phyloP scores from a whole-genome alignment of 1,140 invertebrate species.

The Leptinotarsa undecemlineata region DNA sequence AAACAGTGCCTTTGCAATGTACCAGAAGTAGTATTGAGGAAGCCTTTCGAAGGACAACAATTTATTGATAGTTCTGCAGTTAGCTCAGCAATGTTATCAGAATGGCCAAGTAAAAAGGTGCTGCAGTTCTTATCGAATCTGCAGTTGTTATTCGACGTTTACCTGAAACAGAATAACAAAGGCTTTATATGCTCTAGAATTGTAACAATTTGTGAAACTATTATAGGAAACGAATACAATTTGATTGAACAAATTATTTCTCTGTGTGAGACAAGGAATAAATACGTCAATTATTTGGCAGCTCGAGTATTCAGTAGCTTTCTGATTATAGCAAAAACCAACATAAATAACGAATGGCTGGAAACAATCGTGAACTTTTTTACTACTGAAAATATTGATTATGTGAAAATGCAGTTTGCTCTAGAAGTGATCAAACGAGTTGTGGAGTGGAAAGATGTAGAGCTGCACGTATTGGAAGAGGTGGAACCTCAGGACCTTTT shows the following conservation, averaged over 20 bases:
- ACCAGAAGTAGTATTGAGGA: slow-evolving; percentile 67
- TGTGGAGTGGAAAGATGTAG: slow-evolving; percentile 84
- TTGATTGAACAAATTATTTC: slow-evolving; percentile 83
- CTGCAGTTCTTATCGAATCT: slow-evolving; percentile 80
- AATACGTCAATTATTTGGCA: slow-evolving; percentile 79
- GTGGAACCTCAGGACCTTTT: slow-evolving; percentile 56
- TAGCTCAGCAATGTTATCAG: slow-evolving; percentile 62
- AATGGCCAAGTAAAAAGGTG: slow-evolving; percentile 73
- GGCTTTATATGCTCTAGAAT: slow-evolving; percentile 79
- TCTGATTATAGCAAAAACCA: slow-evolving; percentile 80
- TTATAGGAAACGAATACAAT: slow-evolving; percentile 78
- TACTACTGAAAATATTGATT: slow-evolving; percentile 67
- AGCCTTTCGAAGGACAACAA: slow-evolving; percentile 69
- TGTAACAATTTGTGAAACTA: slow-evolving; percentile 75
- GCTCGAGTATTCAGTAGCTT: slow-evolving; percentile 79
- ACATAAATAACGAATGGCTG: slow-evolving; percentile 76
- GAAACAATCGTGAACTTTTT: slow-evolving; percentile 73
- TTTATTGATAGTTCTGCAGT: slow-evolving; percentile 59
- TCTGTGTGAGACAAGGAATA: slow-evolving; percentile 74
- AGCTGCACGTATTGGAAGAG: slow-evolving; percentile 80
- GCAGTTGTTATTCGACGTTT: slow-evolving; percentile 81
- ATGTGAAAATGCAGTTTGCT: slow-evolving; percentile 77
- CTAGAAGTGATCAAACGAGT: slow-evolving; percentile 82
- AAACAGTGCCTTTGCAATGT: slow-evolving; percentile 78
- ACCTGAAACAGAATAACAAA: slow-evolving; percentile 79